These are phyloP conservation scores for Anisognathus igniventris DNA, from an alignment of 2,797 vertebrate genomes.

Conservation along the genomic window DNA sequence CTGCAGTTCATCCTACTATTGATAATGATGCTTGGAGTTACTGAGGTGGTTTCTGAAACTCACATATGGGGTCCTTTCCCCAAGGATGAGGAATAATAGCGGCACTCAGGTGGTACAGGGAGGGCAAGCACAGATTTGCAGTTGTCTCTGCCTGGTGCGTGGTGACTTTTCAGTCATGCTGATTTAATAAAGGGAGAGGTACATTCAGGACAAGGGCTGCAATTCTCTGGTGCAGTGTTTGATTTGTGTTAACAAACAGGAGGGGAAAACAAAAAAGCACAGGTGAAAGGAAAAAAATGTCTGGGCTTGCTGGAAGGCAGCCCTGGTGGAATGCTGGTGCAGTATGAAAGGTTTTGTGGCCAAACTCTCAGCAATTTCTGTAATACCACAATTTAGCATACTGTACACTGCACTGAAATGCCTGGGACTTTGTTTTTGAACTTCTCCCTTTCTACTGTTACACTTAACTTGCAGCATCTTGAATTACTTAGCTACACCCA, in stretches of 20 bases:
- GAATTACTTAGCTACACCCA: slow-evolving; percentile 56
- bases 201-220: neutral
- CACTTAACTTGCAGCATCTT: slow-evolving; percentile 57
- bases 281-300: neutral
- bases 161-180: neutral
- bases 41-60: slow-evolving; percentile 54
- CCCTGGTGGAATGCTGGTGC: neutral
- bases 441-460: slow-evolving; percentile 57
- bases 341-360: neutral
- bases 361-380: slow-evolving; percentile 12
- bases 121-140: slow-evolving; percentile 42
- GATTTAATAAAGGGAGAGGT: slow-evolving; percentile 39
- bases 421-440: slow-evolving; percentile 49
- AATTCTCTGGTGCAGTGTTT: neutral
- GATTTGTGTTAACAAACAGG: neutral
- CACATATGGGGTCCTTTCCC: slow-evolving; percentile 59
- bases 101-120: slow-evolving; percentile 54
- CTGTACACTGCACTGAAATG: neutral
- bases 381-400: slow-evolving; percentile 27
- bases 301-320: slow-evolving; percentile 4
- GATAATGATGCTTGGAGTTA: slow-evolving; percentile 71
- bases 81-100: slow-evolving; percentile 61
- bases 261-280: neutral
- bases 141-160: slow-evolving; percentile 22
- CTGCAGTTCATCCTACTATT: slow-evolving; percentile 67